A percentile compares a stretch with the other conserved stretches of the same genome.
Evolutionary conservation across 1,140 invertebrate genomes (phyloP).

Genomic region (Campoletis sonorensis): DNA sequence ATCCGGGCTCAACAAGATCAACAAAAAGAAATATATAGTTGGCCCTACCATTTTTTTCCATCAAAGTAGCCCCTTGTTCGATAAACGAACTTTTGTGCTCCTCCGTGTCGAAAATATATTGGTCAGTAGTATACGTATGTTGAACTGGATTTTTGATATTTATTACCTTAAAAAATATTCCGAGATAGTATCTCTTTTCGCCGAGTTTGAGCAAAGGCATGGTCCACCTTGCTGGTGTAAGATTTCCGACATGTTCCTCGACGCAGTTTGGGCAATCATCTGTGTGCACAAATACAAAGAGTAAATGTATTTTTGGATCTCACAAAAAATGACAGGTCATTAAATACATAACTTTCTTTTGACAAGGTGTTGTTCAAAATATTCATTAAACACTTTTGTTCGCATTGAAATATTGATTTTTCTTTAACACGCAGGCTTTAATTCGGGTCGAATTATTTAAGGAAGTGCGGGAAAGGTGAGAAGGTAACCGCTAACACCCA

Average conservation of each 20-base stretch:
- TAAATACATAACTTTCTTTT: no score
- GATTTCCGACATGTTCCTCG: constrained; percentile 79
- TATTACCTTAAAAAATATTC: constrained; percentile 93
- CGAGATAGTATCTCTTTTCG: constrained; percentile 91
- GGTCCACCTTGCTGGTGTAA: constrained; percentile 86
- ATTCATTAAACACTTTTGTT: neutral
- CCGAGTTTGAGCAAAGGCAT: constrained; percentile 92
- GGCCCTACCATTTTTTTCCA: no score
- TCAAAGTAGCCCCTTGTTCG: no score
- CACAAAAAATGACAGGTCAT: neutral
- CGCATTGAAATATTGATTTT: neutral
- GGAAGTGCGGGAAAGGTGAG: neutral
- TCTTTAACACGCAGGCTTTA: neutral
- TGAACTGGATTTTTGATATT: constrained; percentile 20
- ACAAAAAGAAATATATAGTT: no score
- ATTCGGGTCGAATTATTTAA: neutral
- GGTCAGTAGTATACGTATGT: no score
- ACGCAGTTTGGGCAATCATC: constrained; percentile 87
- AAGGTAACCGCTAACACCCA: neutral
- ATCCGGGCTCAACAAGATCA: no score
- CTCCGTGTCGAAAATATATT: no score
- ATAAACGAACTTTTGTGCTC: no score
- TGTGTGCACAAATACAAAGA: constrained; percentile 55
- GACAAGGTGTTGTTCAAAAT: neutral
- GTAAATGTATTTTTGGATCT: neutral